Evolutionary conservation across 2,888 invertebrate species (phyloP), one percentile per base, ranked within the genome.

Genomic region (Artemia sinica): DNA sequence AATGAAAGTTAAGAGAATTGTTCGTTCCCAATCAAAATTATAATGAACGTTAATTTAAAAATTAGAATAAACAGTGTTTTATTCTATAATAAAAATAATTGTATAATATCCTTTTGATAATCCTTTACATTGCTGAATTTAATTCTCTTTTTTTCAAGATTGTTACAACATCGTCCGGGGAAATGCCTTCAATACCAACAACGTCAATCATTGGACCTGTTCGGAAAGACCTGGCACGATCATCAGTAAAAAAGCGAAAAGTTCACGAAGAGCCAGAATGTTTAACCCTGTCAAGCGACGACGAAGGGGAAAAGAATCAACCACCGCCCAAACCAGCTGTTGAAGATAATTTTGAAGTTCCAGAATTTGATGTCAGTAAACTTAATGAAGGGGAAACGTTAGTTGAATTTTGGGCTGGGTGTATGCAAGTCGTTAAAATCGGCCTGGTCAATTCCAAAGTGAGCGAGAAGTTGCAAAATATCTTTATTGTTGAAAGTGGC

Each of bases 231-330:
- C 14, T 58, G 10, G 10, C n/a, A 58, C 63, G 63, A n/a, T 1
- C 63, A 58, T 2, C 63, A n/a, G 14, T n/a, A 10, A 58, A 58
- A 58, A 58, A 58, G 14, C n/a, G 28, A 58, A 58, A 58, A 28
- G 63, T 58, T 8, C 63, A 50, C 10, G 67, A 66, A 41, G 69
- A 66, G 8, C 69, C 69, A 14, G 66, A 69, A 49, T 69, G 69
- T 52, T 58, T 69, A 1, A 69, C 69, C 41, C n/a, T 69, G 14
- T 63, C 50, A n/a, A 69, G 69, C 48, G 69, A 69, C 49, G 69
- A 69, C 18, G 69, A 69, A 18, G 51, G 66, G 11, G 69, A 69
- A 9, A 58, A 58, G 63, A 28, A 58, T 18, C 14, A 58, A n/a
- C 14, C 63, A 28, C 63, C 63, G 2, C n/a, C n/a, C 9, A 28